Percentiles rank a stretch among this genome's conserved stretches.
These are phyloP conservation scores for Lasioglossum oenotherae DNA, from an alignment of 2,888 invertebrate genomes.

Conservation along the genomic window DNA sequence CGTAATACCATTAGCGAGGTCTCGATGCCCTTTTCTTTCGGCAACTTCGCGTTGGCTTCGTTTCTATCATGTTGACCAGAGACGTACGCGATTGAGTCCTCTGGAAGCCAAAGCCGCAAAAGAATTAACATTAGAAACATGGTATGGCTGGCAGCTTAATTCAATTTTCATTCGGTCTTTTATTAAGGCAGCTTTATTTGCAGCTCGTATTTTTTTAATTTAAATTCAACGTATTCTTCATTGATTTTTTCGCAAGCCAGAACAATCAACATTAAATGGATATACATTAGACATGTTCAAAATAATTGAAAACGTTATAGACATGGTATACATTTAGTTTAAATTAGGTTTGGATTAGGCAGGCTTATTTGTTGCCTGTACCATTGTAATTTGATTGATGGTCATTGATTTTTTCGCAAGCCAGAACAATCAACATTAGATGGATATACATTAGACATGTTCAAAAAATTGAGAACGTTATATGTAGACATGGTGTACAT, in stretches of 20 bases:
- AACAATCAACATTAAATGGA: neutral
- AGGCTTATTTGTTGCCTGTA: neutral
- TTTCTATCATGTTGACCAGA: neutral
- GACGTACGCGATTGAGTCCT: neutral
- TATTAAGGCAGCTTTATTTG: neutral
- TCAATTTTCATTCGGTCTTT: neutral
- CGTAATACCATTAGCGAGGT: conserved; percentile 34
- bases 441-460: neutral
- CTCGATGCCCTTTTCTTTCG: conserved; percentile 21
- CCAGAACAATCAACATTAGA: no score
- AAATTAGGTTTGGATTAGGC: neutral
- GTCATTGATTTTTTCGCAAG: neutral
- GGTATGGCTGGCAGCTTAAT: neutral
- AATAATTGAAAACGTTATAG: neutral
- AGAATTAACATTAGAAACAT: neutral
- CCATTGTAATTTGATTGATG: neutral
- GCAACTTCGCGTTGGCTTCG: conserved; percentile 4
- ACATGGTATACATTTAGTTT: neutral
- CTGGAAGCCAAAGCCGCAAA: neutral
- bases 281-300: neutral
- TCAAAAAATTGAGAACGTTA: neutral
- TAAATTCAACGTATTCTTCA: neutral
- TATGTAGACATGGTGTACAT: neutral
- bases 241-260: neutral
- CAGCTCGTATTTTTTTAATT: neutral